These are phyloP conservation scores for Sebastes nivosus DNA, from an alignment of 2,797 vertebrate species.

Conservation along the genomic window DNA sequence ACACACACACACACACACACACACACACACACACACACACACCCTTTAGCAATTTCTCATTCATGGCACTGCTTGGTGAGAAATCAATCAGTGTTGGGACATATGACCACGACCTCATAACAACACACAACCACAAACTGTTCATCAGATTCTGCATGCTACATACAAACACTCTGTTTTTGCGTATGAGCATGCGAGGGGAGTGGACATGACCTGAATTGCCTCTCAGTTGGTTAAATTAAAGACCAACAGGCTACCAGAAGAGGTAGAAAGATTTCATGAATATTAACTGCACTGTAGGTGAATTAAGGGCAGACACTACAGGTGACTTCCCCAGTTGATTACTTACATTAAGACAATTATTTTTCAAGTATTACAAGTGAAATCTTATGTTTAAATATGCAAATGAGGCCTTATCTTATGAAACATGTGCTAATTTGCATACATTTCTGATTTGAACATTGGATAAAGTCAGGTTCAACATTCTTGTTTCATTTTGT, in stretches of 20 bases:
- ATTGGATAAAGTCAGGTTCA: no score
- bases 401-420: no score
- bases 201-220: constrained; percentile 19
- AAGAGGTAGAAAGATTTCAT: constrained; percentile 7
- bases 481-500: no score
- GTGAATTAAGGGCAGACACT: no score
- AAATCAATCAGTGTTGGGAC: constrained; percentile 36
- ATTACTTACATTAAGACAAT: no score
- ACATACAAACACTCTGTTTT: background rate
- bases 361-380: no score
- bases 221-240: constrained; percentile 17
- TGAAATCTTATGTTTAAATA: no score
- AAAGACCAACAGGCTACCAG: background rate
- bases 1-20: background rate
- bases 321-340: no score
- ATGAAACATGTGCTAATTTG: no score
- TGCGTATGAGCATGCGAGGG: background rate
- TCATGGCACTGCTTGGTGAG: background rate
- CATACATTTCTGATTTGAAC: no score
- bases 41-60: constrained; percentile 32
- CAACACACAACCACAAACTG: background rate
- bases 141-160: background rate
- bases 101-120: background rate
- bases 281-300: no score
- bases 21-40: background rate